Base-by-base conservation (phyloP, 2,888 invertebrate genomes). In the Elysia crispata region DNA sequence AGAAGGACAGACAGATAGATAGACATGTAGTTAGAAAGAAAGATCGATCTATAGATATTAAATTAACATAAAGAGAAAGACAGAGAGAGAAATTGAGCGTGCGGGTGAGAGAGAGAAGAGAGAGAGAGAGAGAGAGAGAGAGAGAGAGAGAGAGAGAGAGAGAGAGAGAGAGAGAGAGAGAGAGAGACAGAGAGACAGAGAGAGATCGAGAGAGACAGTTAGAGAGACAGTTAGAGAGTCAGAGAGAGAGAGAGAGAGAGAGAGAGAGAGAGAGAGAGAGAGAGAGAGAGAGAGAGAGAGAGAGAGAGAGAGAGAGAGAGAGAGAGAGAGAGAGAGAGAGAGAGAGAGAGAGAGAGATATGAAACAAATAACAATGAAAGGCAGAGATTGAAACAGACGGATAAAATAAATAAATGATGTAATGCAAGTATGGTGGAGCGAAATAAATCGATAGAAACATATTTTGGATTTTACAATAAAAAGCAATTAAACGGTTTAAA, bases 161-260 rank as follows among this genome's bases (percentile, higher is more conserved):
- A 66, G 66, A 66, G 28, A 28, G 28, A 66, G 66, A 66, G 28
- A 30, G 28, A 66, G 66, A 66, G 28, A 30, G 28, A 66, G 66
- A 66, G 28, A 30, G 28, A 66, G 66, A 66, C 23, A 30, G 28
- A 66, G 66, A 66, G 28, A 30, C 23, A 20, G 25, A 66, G 13
- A 13, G 28, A 66, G 66, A 66, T 25, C 25, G 28, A 66, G 66
- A 66, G 28, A 13, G 13, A 66, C 25, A 66, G 28, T 31, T 20
- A 66, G 25, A 78, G 20, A 30, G 25, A 57, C 31, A 76, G 8
- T 6, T 18, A 76, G 76, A 60, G 20, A 8, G n/a, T 33, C 33
- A 64, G 33, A n/a, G 6, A 60, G 64, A 60, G 20, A n/a, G 15
- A 31, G 66, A 76, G 23, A 25, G 23, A 66, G 50, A 60, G n/a